Base-by-base conservation (phyloP, 2,113 vertebrate species). In the Microcebus ravelobensis region DNA sequence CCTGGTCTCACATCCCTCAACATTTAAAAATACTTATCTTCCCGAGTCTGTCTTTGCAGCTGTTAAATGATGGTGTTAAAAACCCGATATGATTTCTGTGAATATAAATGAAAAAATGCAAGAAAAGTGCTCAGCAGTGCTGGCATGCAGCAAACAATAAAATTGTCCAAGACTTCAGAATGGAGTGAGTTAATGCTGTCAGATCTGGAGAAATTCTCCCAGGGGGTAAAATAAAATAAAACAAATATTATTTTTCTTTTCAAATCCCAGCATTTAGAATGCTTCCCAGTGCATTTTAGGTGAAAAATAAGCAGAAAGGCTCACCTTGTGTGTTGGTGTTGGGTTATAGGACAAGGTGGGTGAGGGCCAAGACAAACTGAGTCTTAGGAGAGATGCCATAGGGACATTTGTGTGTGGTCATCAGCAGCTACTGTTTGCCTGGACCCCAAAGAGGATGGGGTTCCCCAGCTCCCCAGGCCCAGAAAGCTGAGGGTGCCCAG, bases 91-190 rank as follows among this genome's bases (percentile, higher is more conserved):
- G 17, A 42, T 15, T 15, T 23, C 14, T 3, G 15, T 25, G 50
- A 39, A 18, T 11, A 5, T 2, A 29, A 50, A 55, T 23, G 8
- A 42, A n/a, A 71, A n/a, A 59, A 45, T 0, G 1, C 12, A 4
- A 73, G 63, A 4, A 18, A 6, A 8, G 5, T 0, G 3, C 29
- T 21, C 0, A 17, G 27, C 68, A 0, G 8, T 14, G 50, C 0
- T 4, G 21, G 59, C 1, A 11, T 0, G 18, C 18, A 23, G 17
- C 2, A 15, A 4, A 23, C 27, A 5, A 1, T 9, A 23, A 31
- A 42, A 23, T 18, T 0, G 13, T 8, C 39, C 6, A 3, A 23
- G 21, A 1, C 55, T 20, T 31, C 1, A 31, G 20, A 10, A 21
- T 57, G 34, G 50, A 21, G 6, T 4, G 48, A 34, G 18, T 14